These are phyloP conservation scores for Labia minor DNA, from an alignment of 2,888 invertebrate species.

Conservation along the genomic window DNA sequence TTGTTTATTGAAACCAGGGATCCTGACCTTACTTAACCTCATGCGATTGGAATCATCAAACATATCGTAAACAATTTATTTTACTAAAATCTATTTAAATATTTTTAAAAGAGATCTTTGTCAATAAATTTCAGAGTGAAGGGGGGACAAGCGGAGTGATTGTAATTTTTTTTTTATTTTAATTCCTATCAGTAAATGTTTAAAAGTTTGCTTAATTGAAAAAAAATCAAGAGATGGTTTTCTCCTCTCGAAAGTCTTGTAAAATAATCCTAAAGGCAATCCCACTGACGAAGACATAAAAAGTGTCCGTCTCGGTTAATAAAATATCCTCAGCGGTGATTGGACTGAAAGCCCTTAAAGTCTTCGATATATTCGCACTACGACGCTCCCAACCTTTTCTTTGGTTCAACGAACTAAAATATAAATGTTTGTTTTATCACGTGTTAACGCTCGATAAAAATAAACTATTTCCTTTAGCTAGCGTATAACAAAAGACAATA, in stretches of 20 bases:
- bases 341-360: neutral
- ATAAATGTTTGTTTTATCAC: slow-evolving; percentile 13
- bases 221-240: neutral
- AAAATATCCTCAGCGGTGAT: neutral
- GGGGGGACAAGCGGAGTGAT: too few species aligned
- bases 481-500: neutral
- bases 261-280: slow-evolving; percentile 13
- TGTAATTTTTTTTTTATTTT: too few species aligned
- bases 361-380: neutral
- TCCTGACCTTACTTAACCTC: neutral
- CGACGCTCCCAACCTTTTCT: neutral
- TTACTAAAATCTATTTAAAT: neutral
- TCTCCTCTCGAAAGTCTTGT: neutral
- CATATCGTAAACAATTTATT: neutral
- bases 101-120: neutral
- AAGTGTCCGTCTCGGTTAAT: slow-evolving; percentile 13
- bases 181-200: too few species aligned
- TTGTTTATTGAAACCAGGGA: neutral
- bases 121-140: neutral
- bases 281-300: slow-evolving; percentile 13
- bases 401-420: neutral
- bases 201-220: too few species aligned
- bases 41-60: neutral
- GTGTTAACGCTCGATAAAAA: neutral
- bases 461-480: neutral